Conservation (phyloP, 2,797 vertebrate genomes). For the Pangasius macronema region DNA sequence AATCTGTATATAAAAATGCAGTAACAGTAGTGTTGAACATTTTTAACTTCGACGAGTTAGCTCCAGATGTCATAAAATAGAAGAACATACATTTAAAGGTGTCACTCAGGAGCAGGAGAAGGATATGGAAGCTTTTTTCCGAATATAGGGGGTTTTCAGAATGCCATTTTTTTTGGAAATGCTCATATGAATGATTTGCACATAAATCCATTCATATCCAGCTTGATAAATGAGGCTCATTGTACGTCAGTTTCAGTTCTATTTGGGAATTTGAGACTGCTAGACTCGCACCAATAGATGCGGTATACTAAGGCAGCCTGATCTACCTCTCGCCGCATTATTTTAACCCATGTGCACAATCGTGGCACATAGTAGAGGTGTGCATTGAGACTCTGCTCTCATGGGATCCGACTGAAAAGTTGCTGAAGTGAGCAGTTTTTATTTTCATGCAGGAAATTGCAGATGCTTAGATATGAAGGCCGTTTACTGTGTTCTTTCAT, state of each 20-base stretch:
- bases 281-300: background rate
- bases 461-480: background rate
- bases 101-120: background rate
- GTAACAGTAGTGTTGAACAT: too few relatives aligned
- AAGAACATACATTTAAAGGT: too few relatives aligned
- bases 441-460: background rate
- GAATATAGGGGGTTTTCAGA: background rate
- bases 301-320: background rate
- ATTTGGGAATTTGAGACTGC: background rate
- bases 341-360: background rate
- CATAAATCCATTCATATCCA: background rate
- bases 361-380: background rate
- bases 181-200: background rate
- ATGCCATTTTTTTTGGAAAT: background rate
- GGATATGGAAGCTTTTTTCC: background rate
- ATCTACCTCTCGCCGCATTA: background rate
- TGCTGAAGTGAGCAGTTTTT: constrained; percentile 8
- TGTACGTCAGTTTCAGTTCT: background rate
- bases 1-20: background rate
- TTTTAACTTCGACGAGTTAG: too few relatives aligned
- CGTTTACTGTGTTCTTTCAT: background rate
- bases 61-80: too few relatives aligned
- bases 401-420: background rate
- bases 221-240: background rate
- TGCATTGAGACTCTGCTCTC: background rate